Base-by-base conservation (phyloP, 2,113 vertebrate species). In the Callipepla squamata region DNA sequence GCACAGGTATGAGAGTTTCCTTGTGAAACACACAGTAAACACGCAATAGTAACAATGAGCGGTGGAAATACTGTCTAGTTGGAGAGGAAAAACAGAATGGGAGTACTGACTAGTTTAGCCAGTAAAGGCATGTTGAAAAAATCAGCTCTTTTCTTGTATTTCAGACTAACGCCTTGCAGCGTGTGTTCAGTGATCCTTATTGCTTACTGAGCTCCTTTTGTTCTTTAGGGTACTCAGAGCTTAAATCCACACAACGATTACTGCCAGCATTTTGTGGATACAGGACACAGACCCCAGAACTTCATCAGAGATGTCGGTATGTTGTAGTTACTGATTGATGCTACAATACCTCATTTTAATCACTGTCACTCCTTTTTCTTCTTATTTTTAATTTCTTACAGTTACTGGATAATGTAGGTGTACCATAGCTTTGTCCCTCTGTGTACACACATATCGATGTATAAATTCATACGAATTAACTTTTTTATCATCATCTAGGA, bases 201-300 rank as follows among this genome's bases (percentile, higher is more conserved):
- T 30, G 13, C 32, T 75, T 13, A 6, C 47, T 67, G 38, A 82
- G 34, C 9, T 94, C 61, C 14, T 73, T 66, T 90, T 95, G 34
- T 95, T 92, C 82, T 89, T 25, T 94, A 99, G 99, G 99, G 99
- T 65, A 99, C 99, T 18, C 99, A 99, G 95, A 99, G 99, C 95
- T 97, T 99, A 92, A 99, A 99, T 96, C 99, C 99, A 48, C 99
- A 99, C 97, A 99, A 99, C 5, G 99, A 99, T 94, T 99, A 99
- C 92, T 99, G 99, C 96, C 99, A 99, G n/a, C 99, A 99, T 91
- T 99, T 99, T 95, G 99, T 99, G 82, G 99, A 99, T 95, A 99
- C 99, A 8, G 99, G 99, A 44, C 99, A 99, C 83, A 98, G 99
- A 78, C 99, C 99, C 18, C 99, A 99, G 95, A 99, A 99, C 97